These are phyloP conservation scores for Eupeodes luniger DNA, from an alignment of 2,888 invertebrate species.

Conservation along the genomic window DNA sequence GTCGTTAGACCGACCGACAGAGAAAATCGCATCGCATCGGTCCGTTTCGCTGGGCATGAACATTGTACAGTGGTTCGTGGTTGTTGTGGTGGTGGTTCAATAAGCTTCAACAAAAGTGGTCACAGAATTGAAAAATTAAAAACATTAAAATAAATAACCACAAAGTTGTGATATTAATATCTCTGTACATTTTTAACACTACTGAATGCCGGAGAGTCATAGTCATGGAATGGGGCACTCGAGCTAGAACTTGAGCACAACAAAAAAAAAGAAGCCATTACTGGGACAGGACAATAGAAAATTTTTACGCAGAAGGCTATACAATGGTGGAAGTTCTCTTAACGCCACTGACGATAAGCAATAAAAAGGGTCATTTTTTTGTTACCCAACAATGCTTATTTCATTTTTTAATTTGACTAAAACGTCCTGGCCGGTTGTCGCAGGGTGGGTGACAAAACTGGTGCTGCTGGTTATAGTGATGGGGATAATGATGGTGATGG, in stretches of 20 bases:
- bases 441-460: background rate
- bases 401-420: conserved; percentile 75
- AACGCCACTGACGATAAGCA: conserved; percentile 70
- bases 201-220: conserved; percentile 18
- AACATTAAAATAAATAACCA: conserved; percentile 78
- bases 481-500: background rate
- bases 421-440: conserved; percentile 53
- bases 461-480: background rate
- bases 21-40: no score
- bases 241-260: background rate
- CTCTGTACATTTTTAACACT: conserved; percentile 51
- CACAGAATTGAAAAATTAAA: conserved; percentile 77
- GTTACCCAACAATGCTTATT: conserved; percentile 65
- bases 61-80: no score
- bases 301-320: conserved; percentile 66
- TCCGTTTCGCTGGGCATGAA: no score
- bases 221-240: conserved; percentile 23
- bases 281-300: conserved; percentile 61
- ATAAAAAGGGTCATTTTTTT: conserved; percentile 75
- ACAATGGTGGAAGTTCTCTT: conserved; percentile 64
- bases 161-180: conserved; percentile 77
- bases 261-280: conserved; percentile 29
- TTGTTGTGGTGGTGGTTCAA: conserved; percentile 50
- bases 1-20: no score
- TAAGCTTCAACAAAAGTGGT: conserved; percentile 69